Conservation (phyloP, 64 coral and sea anemone genomes). For the Orbicella faveolata region DNA sequence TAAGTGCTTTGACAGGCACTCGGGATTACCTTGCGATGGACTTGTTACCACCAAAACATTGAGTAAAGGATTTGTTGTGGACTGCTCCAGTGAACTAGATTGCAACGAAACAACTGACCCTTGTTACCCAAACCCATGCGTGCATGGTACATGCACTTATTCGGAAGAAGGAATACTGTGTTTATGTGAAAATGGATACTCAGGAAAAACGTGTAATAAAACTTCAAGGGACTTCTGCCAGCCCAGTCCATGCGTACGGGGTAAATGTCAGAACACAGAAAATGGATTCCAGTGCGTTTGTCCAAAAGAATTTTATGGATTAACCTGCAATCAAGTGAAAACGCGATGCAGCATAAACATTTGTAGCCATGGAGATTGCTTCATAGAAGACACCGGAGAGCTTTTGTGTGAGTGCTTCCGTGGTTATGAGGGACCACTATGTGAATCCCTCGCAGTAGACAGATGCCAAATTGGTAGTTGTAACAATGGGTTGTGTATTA, state of each 20-base stretch:
- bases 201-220: slow-evolving; percentile 26
- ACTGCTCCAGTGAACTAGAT: not conserved
- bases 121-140: slow-evolving; percentile 42
- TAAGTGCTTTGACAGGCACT: not conserved
- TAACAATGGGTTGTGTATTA: slow-evolving; percentile 55
- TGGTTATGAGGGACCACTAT: slow-evolving; percentile 59
- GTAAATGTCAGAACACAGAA: slow-evolving; percentile 39
- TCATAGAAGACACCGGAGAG: not conserved
- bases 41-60: not conserved
- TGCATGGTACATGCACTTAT: slow-evolving; percentile 32
- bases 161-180: slow-evolving; percentile 23
- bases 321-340: slow-evolving; percentile 10
- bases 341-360: slow-evolving; percentile 2
- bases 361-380: slow-evolving; percentile 41
- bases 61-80: slow-evolving; percentile 7
- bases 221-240: slow-evolving; percentile 23
- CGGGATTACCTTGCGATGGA: not conserved
- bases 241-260: slow-evolving; percentile 58
- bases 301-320: slow-evolving; percentile 29
- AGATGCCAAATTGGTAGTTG: slow-evolving; percentile 61
- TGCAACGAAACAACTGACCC: not conserved
- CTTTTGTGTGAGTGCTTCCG: slow-evolving; percentile 38
- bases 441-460: slow-evolving; percentile 34
- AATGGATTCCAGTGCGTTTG: slow-evolving; percentile 62
- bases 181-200: slow-evolving; percentile 45